These are phyloP conservation scores for Netelia fuscicornis DNA, from an alignment of 2,888 invertebrate genomes.

Conservation along the genomic window DNA sequence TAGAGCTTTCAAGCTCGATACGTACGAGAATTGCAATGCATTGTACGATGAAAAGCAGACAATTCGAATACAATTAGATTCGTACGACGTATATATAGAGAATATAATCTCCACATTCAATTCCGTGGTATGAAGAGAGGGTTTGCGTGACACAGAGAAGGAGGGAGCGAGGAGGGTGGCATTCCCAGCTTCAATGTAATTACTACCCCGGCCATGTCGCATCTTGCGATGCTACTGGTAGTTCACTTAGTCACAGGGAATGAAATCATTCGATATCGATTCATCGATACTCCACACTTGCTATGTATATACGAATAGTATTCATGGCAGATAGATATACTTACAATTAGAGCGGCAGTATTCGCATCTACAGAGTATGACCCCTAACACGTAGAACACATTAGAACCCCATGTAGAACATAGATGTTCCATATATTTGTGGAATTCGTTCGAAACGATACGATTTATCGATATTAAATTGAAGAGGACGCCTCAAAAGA, in stretches of 20 bases:
- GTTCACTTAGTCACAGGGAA: conserved; percentile 46
- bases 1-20: neutral
- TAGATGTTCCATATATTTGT: conserved; percentile 30
- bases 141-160: neutral
- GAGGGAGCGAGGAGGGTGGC: conserved; percentile 1
- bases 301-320: conserved; percentile 2
- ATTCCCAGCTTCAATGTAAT: conserved; percentile 54
- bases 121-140: neutral
- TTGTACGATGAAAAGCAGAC: conserved; percentile 9
- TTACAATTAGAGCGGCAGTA: neutral
- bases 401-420: neutral
- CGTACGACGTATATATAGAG: conserved; percentile 3
- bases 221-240: conserved; percentile 54
- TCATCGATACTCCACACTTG: conserved; percentile 31
- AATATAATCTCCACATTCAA: conserved; percentile 24
- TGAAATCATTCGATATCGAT: conserved; percentile 62
- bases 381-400: neutral
- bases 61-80: conserved; percentile 40
- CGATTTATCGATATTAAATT: neutral
- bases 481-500: neutral
- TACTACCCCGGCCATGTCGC: conserved; percentile 42
- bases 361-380: neutral
- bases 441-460: conserved; percentile 6
- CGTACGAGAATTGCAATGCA: neutral
- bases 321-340: neutral